These are phyloP conservation scores for Periophthalmus modestus DNA, from an alignment of 2,113 vertebrate species.

Conservation along the genomic window DNA sequence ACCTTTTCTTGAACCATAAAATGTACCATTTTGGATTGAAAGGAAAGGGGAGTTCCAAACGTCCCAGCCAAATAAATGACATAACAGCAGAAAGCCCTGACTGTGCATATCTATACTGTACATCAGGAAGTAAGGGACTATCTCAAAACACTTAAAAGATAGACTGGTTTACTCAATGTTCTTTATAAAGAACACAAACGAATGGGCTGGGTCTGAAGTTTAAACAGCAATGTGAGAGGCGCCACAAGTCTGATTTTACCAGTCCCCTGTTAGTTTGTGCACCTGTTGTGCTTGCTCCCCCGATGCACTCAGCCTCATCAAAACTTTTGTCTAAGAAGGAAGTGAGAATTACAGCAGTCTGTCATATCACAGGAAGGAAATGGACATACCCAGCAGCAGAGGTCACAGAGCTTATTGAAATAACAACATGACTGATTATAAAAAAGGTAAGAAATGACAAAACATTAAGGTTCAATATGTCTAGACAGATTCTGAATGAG, in stretches of 20 bases:
- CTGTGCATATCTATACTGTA: too few species aligned
- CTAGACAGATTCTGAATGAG: background rate
- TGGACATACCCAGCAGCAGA: background rate
- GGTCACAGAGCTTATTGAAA: background rate
- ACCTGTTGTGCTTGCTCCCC: background rate
- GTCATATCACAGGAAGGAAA: constrained; percentile 35
- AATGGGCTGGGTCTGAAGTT: too few species aligned
- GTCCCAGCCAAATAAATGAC: too few species aligned
- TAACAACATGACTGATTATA: constrained; percentile 40
- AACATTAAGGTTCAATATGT: background rate
- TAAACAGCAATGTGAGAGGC: background rate
- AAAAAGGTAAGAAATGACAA: constrained; percentile 39
- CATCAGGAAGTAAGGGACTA: too few species aligned
- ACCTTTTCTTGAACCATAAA: too few species aligned
- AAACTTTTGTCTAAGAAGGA: constrained; percentile 43
- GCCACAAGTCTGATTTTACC: background rate
- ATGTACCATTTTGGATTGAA: too few species aligned
- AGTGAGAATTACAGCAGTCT: constrained; percentile 29
- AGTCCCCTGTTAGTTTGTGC: background rate
- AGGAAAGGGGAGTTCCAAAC: too few species aligned
- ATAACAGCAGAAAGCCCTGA: too few species aligned
- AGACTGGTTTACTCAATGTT: too few species aligned
- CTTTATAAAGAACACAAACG: too few species aligned
- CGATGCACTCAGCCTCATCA: background rate
- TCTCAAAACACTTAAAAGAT: too few species aligned